Evolutionary conservation across 1,140 invertebrate genomes (phyloP), one percentile per base, ranked within the genome.

Genomic region (Eriosoma lanigerum): DNA sequence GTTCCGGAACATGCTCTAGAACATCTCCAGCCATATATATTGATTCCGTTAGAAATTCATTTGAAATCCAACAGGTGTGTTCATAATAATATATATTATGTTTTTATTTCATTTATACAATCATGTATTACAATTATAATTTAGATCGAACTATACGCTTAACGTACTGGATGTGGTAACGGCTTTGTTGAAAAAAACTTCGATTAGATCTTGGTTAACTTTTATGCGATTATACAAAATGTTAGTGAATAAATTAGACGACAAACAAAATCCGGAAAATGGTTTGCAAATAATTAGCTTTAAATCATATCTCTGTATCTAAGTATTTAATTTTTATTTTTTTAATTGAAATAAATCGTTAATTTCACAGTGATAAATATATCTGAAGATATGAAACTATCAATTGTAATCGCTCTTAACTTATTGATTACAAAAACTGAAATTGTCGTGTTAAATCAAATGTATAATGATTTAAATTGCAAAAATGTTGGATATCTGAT

Each of bases 11-110:
- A 29, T 46, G 5, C 29, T 52, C 29, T 76, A 9, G 46, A 75
- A 50, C 38, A 32, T 12, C 26, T 81, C 12, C 58, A 72, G 6
- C 81, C 56, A 8, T 81, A 81, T 10, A 17, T 81, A 15, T 19
- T 81, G 5, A 62, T 81, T 15, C 81, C 70, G 17, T 12, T 81
- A 17, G 81, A 81, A 75, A 32, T 81, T 56, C 56, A 81, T 38
- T 60, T 81, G 32, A 58, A 64, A 62, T 32, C 50, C n/a, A 58
- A 76, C 6, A 44, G 58, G 73, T 76, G n/a, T 15, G 72, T 54
- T 4, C 32, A 38, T 8, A 38, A 75, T 38, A 13, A 13, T 15
- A 38, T 54, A 9, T 56, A 38, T 54, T 75, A 13, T 38, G 29
- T 38, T n/a, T 62, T 19, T 24, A 17, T 70, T 48, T 12, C 24